Base-by-base conservation (phyloP, 2,113 vertebrate species). In the Calcarius ornatus region DNA sequence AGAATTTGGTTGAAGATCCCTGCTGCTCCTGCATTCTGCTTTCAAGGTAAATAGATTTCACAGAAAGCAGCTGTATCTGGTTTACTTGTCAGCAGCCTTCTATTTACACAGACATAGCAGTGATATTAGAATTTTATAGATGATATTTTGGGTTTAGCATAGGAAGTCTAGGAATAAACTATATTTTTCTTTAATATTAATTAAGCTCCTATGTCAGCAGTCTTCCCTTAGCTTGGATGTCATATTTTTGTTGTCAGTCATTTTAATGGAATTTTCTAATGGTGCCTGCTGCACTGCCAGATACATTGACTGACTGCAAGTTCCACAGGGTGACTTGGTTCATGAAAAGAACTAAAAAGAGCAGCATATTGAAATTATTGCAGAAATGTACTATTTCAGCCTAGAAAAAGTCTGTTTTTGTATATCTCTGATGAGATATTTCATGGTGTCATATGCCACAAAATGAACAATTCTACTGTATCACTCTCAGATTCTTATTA, bases 251-350 rank as follows among this genome's bases (percentile, higher is more conserved):
- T 82, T 38, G 37, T 35, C 11, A 14, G 42, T 60, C 15, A 60
- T 50, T 86, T 72, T 86, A 51, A 75, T 66, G 15, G 68, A 77
- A 81, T 92, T 81, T 64, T 17, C 17, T 63, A 72, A 66, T 27
- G 28, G 24, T 70, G 57, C 18, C 5, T 51, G 12, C 20, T 78
- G 14, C 13, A 10, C 35, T 75, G 9, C 19, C 38, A 59, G 66
- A 53, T 5, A 5, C n/a, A 30, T 25, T 42, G 45, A 57, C n/a
- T 3, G 5, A 70, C 27, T 1, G 2, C 17, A 57, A 2, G 1
- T 68, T 80, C 53, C 35, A 59, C 10, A 15, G n/a, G 40, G 31
- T 40, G 28, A 47, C 17, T 73, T 25, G 6, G 22, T 43, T 91
- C 61, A 48, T 37, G 11, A 59, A 25, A 77, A 38, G n/a, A 79